Evolutionary conservation across 1,140 invertebrate genomes (phyloP), one percentile per base, ranked within the genome.

Genomic region (Drosophila miranda): DNA sequence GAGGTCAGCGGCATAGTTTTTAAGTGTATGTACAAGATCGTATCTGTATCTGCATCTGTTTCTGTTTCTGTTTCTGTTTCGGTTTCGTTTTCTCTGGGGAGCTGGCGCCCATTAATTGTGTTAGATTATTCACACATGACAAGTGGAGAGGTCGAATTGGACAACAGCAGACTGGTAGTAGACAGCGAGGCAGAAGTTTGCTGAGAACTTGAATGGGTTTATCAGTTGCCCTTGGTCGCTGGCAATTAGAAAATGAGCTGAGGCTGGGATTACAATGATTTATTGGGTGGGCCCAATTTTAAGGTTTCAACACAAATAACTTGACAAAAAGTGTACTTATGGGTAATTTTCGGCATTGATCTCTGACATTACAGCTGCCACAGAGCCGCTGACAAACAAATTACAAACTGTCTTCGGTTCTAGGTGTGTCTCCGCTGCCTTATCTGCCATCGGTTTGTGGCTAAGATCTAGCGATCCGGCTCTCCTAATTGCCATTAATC

Each of bases 401-500:
- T 44, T 68, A 42, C 34, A 14, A 34, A n/a, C 16, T 55, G 13
- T 21, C 21, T 56, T 38, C 23, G 30, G 23, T 30, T 70, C 45
- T 73, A 63, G 70, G 70, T 73, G 70, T 64, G 70, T 55, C 70
- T 16, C 21, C 34, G 11, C 34, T 38, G 11, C 11, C 34, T 4
- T 38, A 38, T 38, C 34, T 38, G 0, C 11, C 34, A 38, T 7
- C 16, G 2, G 5, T 26, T 58, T 68, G 34, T 68, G 41, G 16
- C 34, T 28, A 9, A 53, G 45, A 79, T 84, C 59, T 28, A 49
- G 16, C 41, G 43, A 68, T 72, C 62, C 72, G 67, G 50, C 51
- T 46, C 58, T 75, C 64, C 50, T 57, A 59, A 78, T 87, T 81
- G 62, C 53, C 63, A 61, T 77, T 81, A 86, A 78, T 84, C 64